Evolutionary conservation across 2,113 vertebrate species (phyloP).

Genomic region (Ceuthmochares aereus): DNA sequence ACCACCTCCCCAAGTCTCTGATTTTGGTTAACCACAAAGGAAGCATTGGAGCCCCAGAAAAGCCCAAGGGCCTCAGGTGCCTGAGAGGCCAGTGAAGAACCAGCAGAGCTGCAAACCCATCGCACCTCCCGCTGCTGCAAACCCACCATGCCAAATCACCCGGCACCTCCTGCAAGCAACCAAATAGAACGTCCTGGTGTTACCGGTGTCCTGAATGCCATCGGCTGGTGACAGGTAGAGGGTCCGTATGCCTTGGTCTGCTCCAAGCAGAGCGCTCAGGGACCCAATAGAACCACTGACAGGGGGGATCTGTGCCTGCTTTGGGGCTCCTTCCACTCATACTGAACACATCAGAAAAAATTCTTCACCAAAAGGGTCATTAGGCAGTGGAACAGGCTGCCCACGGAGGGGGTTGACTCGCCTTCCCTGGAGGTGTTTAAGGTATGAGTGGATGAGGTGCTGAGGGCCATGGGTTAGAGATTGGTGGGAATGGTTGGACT

Average conservation of each 20-base stretch:
- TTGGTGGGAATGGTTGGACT: too few species aligned
- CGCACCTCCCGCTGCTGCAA: background rate
- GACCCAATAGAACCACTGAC: background rate
- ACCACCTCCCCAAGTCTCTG: background rate
- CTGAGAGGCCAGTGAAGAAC: background rate
- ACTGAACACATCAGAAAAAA: background rate
- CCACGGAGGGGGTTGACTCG: too few species aligned
- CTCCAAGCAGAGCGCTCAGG: background rate
- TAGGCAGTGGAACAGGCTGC: too few species aligned
- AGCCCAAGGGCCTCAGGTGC: background rate
- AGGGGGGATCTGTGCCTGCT: background rate
- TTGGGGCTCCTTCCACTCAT: background rate
- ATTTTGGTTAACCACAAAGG: constrained; percentile 68
- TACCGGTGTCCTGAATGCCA: background rate
- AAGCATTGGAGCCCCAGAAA: background rate
- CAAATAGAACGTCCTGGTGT: background rate
- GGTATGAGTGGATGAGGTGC: too few species aligned
- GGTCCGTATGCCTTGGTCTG: background rate
- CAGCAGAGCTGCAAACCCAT: background rate
- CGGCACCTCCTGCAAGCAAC: background rate
- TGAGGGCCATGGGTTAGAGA: too few species aligned
- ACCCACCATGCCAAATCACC: background rate
- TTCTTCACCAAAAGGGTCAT: too few species aligned
- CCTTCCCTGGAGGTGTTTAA: too few species aligned
- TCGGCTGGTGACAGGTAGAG: background rate